Conservation (phyloP, 2,888 invertebrate species). For the Eupsilia transversa region DNA sequence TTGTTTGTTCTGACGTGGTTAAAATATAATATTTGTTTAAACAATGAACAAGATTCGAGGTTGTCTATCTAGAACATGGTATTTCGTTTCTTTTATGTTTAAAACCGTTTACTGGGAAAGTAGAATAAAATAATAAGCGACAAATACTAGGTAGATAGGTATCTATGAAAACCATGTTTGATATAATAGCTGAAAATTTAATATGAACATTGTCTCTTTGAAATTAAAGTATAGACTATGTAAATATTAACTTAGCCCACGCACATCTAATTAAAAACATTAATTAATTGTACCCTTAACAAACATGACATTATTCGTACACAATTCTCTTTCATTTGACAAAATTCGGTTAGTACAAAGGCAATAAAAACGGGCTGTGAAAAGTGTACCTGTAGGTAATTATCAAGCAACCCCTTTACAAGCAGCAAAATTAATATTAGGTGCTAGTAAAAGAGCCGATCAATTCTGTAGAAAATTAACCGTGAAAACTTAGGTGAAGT, state of each 20-base stretch:
- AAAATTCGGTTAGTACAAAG: slow-evolving; percentile 35
- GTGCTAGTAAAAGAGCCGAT: slow-evolving; percentile 26
- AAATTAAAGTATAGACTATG: slow-evolving; percentile 21
- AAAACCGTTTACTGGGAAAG: neutral
- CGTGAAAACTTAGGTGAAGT: too few species aligned
- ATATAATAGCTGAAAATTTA: neutral
- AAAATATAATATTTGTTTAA: neutral
- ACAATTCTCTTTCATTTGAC: slow-evolving; percentile 36
- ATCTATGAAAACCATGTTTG: neutral
- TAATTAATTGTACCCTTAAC: slow-evolving; percentile 37
- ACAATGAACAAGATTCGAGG: neutral
- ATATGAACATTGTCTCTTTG: slow-evolving; percentile 18
- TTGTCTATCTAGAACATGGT: neutral
- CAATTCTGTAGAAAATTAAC: too few species aligned
- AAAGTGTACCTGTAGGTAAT: slow-evolving; percentile 36
- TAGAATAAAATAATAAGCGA: neutral
- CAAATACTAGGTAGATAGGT: neutral
- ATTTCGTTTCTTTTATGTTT: too few species aligned
- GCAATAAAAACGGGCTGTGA: slow-evolving; percentile 38
- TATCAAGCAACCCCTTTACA: slow-evolving; percentile 31
- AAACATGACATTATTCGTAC: slow-evolving; percentile 42
- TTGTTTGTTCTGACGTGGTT: neutral
- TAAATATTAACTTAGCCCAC: slow-evolving; percentile 29
- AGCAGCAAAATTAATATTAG: slow-evolving; percentile 33
- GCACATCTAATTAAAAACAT: slow-evolving; percentile 40